Conservation (phyloP, 2,797 vertebrate species). For the Acanthurus lineatus region DNA sequence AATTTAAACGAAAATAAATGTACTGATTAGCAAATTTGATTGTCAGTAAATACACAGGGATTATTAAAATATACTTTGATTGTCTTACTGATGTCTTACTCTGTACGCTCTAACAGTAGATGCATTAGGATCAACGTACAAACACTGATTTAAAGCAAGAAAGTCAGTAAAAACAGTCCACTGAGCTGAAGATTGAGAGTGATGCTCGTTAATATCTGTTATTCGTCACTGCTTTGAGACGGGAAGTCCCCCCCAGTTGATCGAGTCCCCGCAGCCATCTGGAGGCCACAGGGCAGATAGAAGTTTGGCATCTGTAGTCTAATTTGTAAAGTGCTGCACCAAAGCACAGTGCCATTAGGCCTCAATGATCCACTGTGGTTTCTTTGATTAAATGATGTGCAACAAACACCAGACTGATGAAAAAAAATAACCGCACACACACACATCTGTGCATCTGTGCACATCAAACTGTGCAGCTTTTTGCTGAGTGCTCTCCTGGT, state of each 20-base stretch:
- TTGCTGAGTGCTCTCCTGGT: too few relatives aligned
- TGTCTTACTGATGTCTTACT: not conserved
- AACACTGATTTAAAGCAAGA: not conserved
- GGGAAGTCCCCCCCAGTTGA: not conserved
- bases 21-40: not conserved
- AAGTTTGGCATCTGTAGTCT: conserved; percentile 1
- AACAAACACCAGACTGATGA: conserved; percentile 8
- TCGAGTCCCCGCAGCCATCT: conserved; percentile 8
- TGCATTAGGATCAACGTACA: not conserved
- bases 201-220: not conserved
- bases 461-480: too few relatives aligned
- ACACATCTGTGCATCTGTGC: not conserved
- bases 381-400: conserved; percentile 22
- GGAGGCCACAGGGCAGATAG: conserved; percentile 4
- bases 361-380: conserved; percentile 9
- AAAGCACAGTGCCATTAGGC: conserved; percentile 16
- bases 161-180: not conserved
- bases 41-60: not conserved
- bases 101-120: not conserved
- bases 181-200: not conserved
- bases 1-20: too few relatives aligned
- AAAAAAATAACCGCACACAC: not conserved
- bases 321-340: conserved; percentile 35
- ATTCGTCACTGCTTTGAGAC: not conserved
- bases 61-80: not conserved